Percentiles rank a stretch among this genome's conserved stretches.
These are phyloP conservation scores for Alloplasta piceator DNA, from an alignment of 2,888 invertebrate genomes.

Conservation along the genomic window DNA sequence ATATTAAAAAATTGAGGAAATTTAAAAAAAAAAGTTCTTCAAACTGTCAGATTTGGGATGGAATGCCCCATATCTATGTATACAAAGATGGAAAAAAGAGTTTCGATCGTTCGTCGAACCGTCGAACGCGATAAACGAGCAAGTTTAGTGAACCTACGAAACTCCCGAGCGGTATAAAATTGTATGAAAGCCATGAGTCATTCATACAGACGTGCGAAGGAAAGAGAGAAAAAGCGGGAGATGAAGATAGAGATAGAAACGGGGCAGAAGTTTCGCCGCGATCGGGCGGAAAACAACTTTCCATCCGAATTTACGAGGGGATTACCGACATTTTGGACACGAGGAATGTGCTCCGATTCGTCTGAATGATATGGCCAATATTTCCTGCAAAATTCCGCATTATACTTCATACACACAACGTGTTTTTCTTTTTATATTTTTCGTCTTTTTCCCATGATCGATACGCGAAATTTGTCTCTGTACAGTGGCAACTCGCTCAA, in stretches of 20 bases:
- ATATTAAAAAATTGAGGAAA: too few species aligned
- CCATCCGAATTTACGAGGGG: conserved; percentile 53
- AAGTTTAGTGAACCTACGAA: conserved; percentile 34
- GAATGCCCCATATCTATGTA: too few species aligned
- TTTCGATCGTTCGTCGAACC: conserved; percentile 34
- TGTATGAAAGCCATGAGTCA: conserved; percentile 43
- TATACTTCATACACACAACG: background rate
- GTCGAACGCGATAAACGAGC: conserved; percentile 38
- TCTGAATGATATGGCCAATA: conserved; percentile 26
- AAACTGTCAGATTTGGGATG: too few species aligned
- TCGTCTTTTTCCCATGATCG: conserved; percentile 20
- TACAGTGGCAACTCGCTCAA: conserved; percentile 9
- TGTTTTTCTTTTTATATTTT: conserved; percentile 14
- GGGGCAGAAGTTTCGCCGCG: conserved; percentile 47
- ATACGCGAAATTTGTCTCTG: conserved; percentile 35
- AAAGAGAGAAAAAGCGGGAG: conserved; percentile 10
- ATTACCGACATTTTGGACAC: conserved; percentile 52
- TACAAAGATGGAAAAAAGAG: conserved; percentile 9
- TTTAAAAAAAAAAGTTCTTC: too few species aligned
- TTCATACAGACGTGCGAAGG: conserved; percentile 20
- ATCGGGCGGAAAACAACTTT: conserved; percentile 59
- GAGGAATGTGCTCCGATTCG: conserved; percentile 44
- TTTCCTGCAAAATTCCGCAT: conserved; percentile 29
- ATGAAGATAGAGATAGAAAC: background rate
- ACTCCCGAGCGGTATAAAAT: conserved; percentile 8